Base-by-base conservation (phyloP, 2,113 vertebrate genomes). In the Ibidorhyncha struthersii region DNA sequence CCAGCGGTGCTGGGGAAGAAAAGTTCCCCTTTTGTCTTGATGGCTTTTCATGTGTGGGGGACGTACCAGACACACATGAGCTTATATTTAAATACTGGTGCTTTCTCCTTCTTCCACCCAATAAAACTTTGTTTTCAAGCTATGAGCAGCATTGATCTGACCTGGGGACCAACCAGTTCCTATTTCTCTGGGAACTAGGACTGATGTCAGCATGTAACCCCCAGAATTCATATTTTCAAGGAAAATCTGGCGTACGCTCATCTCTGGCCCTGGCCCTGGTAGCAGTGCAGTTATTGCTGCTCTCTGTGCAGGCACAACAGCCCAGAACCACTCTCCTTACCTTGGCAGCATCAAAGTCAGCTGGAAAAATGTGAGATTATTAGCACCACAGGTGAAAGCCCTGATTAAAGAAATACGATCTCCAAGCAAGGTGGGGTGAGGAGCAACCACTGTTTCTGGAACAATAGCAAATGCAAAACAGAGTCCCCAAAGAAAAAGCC, bases 241-340 rank as follows among this genome's bases (percentile, higher is more conserved):
- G 21, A 22, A 13, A 41, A 10, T 14, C 0, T 1, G 5, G 18
- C 3, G 1, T 21, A 2, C 0, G 0, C 19, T 20, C 7, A 1
- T 30, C 45, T 61, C 36, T 22, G 47, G 50, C 34, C 27, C 49
- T 3, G 15, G 40, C 16, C 9, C 10, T 21, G 23, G 2, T 6
- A 36, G 30, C n/a, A 10, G 25, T 2, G 12, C 9, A 2, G 41
- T 4, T 6, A 2, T 2, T 7, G 38, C 71, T 38, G 53, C 72
- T 56, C 62, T 40, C 85, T 2, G 67, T 6, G 59, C 72, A 19
- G 47, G 19, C 53, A 5, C 27, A 20, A 17, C 66, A 62, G 69
- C 90, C 45, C 89, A n/a, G 2, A 40, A 25, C 20, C 21, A 0
- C 65, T 26, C 25, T 50, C 15, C 41, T 41, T 17, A 10, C 74